phyloP scores from a whole-genome alignment of 2,113 vertebrate genomes.

The Centrocercus urophasianus region DNA sequence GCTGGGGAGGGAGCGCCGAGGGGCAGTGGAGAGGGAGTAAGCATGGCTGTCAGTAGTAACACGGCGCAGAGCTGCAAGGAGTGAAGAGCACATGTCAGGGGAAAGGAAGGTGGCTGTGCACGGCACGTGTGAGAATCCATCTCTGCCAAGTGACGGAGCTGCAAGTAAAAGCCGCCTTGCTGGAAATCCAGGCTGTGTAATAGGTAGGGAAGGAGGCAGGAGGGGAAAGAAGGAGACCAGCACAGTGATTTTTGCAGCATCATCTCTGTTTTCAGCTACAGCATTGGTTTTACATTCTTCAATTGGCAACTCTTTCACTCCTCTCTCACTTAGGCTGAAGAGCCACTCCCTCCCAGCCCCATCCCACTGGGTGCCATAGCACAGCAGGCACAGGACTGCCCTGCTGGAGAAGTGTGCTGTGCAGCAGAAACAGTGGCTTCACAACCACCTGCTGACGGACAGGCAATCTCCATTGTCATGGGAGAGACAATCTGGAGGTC shows the following conservation, averaged over 20 bases:
- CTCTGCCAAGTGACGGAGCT: neutral
- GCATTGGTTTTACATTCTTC: neutral
- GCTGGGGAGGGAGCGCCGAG: fast-evolving
- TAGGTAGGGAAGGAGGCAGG: neutral
- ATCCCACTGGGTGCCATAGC: fast-evolving
- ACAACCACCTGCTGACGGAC: neutral
- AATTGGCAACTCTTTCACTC: neutral
- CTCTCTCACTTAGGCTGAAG: neutral
- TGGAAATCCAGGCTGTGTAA: neutral
- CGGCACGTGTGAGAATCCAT: neutral
- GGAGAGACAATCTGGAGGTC: neutral
- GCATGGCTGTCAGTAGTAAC: fast-evolving
- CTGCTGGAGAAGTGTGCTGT: fast-evolving
- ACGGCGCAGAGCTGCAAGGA: neutral
- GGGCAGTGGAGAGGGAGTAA: neutral
- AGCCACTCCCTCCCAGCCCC: fast-evolving
- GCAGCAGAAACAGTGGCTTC: neutral
- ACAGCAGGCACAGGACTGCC: fast-evolving
- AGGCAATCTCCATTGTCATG: neutral
- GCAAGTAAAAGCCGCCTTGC: fast-evolving
- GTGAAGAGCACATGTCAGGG: fast-evolving
- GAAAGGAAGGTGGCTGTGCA: neutral
- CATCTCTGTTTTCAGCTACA: neutral
- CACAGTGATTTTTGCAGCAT: fast-evolving
- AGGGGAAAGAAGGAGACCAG: neutral